A percentile compares a stretch with the other conserved stretches of the same genome.
Conservation (phyloP, 2,797 vertebrate genomes). For the Buceros bicornis region DNA sequence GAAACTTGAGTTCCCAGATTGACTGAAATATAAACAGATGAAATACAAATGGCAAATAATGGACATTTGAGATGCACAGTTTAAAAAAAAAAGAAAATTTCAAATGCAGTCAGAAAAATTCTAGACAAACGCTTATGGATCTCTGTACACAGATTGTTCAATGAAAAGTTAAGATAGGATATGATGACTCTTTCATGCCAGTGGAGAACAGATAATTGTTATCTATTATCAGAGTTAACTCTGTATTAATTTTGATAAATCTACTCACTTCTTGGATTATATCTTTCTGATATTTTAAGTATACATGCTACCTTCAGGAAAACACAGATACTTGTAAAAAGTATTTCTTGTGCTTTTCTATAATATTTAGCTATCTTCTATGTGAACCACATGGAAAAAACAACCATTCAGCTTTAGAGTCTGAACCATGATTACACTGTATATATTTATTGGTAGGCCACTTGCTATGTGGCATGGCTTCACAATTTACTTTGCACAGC, state of each 20-base stretch:
- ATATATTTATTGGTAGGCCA: not conserved
- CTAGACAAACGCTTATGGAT: not conserved
- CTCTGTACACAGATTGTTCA: not conserved
- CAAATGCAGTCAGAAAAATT: not conserved
- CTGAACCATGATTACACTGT: not conserved
- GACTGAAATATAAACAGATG: not conserved
- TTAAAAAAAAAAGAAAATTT: not conserved
- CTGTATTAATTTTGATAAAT: not conserved
- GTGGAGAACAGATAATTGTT: not conserved
- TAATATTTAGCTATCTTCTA: not conserved
- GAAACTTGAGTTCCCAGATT: not conserved
- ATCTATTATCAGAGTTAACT: not conserved
- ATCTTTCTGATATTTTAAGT: not conserved
- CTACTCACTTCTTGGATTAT: not conserved
- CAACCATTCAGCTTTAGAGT: not conserved
- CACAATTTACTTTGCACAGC: not conserved
- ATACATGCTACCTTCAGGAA: not conserved
- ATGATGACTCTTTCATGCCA: not conserved
- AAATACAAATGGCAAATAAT: not conserved
- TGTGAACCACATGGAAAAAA: not conserved
- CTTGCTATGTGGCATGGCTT: not conserved
- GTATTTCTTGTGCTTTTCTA: not conserved
- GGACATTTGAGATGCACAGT: not conserved
- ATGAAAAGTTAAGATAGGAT: not conserved
- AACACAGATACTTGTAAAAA: not conserved